Percentiles rank a stretch among this genome's conserved stretches.
phyloP scores from a whole-genome alignment of 2,113 vertebrate species.

The Gobiocypris rarus region DNA sequence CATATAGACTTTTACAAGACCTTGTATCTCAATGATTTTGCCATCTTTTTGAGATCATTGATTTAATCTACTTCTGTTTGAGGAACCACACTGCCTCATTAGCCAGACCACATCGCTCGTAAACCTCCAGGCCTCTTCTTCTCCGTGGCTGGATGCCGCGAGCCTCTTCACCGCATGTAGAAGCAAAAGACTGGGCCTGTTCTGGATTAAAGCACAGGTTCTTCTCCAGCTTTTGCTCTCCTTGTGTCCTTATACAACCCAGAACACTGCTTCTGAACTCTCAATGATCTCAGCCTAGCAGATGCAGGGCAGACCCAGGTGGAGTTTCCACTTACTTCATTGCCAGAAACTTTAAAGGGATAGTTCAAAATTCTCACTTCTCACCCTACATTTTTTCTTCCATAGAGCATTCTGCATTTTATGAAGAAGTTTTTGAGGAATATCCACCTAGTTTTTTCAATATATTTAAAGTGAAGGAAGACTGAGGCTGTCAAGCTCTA shows the following conservation, averaged over 20 bases:
- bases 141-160: neutral
- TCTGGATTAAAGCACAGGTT: constrained; percentile 18
- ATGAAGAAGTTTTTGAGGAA: too few relatives aligned
- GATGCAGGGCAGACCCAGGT: constrained; percentile 22
- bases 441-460: neutral
- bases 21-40: neutral
- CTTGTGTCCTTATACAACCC: constrained; percentile 39
- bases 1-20: neutral
- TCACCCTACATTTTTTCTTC: neutral
- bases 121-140: constrained; percentile 19
- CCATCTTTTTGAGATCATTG: neutral
- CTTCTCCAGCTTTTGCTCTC: constrained; percentile 23
- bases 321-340: constrained; percentile 33
- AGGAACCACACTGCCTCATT: constrained; percentile 12
- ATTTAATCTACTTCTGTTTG: neutral
- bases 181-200: constrained; percentile 25
- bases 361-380: neutral
- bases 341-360: neutral
- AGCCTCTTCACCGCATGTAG: constrained; percentile 12
- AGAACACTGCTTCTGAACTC: neutral
- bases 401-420: too few relatives aligned
- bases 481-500: neutral
- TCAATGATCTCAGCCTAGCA: constrained; percentile 35
- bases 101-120: neutral
- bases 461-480: neutral